These are phyloP conservation scores for Amphiduros pacificus DNA, from an alignment of 2,888 invertebrate species.

Conservation along the genomic window DNA sequence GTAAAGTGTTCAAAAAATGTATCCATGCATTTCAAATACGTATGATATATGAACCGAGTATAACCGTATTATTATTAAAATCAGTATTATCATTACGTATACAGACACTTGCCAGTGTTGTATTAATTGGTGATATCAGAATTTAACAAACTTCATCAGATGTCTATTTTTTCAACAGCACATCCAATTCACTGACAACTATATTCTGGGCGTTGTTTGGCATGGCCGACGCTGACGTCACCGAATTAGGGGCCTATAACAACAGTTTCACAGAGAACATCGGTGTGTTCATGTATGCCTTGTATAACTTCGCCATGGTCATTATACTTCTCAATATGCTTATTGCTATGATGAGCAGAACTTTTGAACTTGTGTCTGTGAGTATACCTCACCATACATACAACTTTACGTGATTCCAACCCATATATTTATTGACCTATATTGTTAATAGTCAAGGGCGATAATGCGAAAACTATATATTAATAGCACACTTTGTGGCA, in stretches of 20 bases:
- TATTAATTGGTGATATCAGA: no score
- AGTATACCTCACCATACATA: no score
- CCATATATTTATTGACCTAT: no score
- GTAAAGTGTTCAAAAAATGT: not conserved
- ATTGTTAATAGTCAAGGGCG: no score
- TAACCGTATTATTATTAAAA: no score
- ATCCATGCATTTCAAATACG: not conserved
- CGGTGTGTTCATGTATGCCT: not conserved
- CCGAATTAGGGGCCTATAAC: not conserved
- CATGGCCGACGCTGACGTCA: not conserved
- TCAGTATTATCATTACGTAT: no score
- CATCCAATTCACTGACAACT: not conserved
- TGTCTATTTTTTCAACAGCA: no score
- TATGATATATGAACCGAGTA: not conserved
- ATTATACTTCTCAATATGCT: slow-evolving; percentile 8
- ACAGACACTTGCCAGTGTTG: no score
- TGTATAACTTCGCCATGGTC: not conserved
- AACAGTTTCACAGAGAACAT: not conserved
- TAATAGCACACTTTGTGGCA: no score
- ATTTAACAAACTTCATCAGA: no score
- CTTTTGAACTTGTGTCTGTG: not conserved
- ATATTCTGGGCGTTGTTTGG: not conserved
- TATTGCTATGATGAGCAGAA: slow-evolving; percentile 1
- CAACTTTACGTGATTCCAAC: no score
- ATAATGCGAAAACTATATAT: no score